Conservation (phyloP, 1,140 invertebrate genomes). For the Drosophila hydei region DNA sequence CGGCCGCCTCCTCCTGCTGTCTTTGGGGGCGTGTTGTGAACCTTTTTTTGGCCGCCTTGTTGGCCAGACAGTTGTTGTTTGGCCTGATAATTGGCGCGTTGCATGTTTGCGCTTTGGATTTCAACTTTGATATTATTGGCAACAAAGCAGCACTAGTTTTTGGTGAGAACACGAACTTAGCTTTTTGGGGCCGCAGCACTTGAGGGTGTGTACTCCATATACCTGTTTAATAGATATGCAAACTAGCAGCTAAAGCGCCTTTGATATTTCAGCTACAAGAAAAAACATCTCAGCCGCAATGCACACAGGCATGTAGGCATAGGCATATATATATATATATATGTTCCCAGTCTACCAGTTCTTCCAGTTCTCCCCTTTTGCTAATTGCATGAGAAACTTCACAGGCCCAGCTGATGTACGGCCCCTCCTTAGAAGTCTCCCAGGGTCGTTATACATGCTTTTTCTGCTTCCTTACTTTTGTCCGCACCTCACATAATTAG, state of each 20-base stretch:
- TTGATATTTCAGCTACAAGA: slow-evolving; percentile 28
- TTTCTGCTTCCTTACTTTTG: slow-evolving; percentile 13
- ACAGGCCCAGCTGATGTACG: slow-evolving; percentile 35
- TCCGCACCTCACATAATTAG: slow-evolving; percentile 39
- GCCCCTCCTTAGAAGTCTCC: slow-evolving; percentile 46
- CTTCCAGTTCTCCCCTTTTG: slow-evolving; percentile 42
- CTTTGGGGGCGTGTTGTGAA: slow-evolving; percentile 36
- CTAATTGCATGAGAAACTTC: slow-evolving; percentile 76
- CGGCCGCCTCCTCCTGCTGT: neutral
- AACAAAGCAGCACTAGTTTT: slow-evolving; percentile 24
- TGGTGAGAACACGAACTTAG: slow-evolving; percentile 51
- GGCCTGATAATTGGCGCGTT: slow-evolving; percentile 72
- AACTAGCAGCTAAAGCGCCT: slow-evolving; percentile 29
- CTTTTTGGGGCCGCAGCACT: neutral
- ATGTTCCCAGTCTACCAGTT: slow-evolving; percentile 50
- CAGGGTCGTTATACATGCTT: slow-evolving; percentile 40
- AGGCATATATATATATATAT: slow-evolving; percentile 8
- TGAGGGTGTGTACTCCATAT: slow-evolving; percentile 37
- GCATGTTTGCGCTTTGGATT: slow-evolving; percentile 61
- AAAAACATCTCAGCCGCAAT: slow-evolving; percentile 29
- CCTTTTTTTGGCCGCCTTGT: slow-evolving; percentile 49
- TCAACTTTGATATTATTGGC: slow-evolving; percentile 80
- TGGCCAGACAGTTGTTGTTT: slow-evolving; percentile 39
- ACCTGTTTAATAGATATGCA: slow-evolving; percentile 40
- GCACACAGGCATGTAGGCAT: too few relatives aligned